Evolutionary conservation across 2,113 vertebrate genomes (phyloP).

Genomic region (Gallinago jamesoni): DNA sequence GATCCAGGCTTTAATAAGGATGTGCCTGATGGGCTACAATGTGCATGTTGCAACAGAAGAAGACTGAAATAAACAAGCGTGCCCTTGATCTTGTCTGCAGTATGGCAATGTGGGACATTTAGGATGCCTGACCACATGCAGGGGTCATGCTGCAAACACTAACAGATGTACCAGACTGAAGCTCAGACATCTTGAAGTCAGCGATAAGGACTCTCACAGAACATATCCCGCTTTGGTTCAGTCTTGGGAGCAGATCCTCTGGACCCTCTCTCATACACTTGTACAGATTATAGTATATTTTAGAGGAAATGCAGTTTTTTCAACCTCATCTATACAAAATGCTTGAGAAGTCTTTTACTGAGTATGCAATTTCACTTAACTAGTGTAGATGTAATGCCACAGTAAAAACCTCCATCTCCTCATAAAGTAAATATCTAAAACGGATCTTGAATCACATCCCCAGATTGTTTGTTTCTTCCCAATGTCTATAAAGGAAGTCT

Average conservation of each 20-base stretch:
- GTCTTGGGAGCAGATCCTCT: not conserved
- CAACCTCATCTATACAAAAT: not conserved
- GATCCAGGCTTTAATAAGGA: not conserved
- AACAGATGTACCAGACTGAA: accelerated
- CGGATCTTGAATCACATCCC: not conserved
- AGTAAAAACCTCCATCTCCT: not conserved
- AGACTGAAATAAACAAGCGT: not conserved
- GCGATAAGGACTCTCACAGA: not conserved
- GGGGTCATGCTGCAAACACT: not conserved
- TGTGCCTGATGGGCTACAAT: not conserved
- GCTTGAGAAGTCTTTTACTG: not conserved
- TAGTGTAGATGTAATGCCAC: not conserved
- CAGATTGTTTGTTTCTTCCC: not conserved
- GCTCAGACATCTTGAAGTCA: not conserved
- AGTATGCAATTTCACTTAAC: not conserved
- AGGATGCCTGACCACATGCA: not conserved
- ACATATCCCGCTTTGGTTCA: not conserved
- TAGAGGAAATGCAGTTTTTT: not conserved
- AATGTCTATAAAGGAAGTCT: not conserved
- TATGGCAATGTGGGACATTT: not conserved
- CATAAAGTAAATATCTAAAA: not conserved
- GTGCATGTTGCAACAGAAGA: not conserved
- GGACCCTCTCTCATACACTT: not conserved
- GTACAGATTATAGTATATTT: not conserved
- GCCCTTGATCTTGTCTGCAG: not conserved